Evolutionary conservation across 2,888 invertebrate genomes (phyloP).

Genomic region (Eudasyphora cyanicolor): DNA sequence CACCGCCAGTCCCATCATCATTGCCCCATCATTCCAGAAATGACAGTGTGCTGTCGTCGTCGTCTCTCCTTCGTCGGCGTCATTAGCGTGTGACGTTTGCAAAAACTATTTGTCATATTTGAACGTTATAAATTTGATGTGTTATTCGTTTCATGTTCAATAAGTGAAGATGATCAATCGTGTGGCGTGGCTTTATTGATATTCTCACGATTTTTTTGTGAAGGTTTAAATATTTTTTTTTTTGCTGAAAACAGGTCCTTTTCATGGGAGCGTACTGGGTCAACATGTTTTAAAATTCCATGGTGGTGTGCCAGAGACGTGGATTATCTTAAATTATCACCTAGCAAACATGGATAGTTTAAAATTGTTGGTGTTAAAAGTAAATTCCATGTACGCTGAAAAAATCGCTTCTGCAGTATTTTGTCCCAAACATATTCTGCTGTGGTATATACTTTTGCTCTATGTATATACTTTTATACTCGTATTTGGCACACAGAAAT

Average conservation of each 20-base stretch:
- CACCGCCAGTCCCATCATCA: background rate
- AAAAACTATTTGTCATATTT: constrained; percentile 44
- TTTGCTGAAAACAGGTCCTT: background rate
- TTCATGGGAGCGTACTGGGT: background rate
- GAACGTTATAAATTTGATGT: constrained; percentile 20
- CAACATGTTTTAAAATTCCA: background rate
- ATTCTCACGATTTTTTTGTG: background rate
- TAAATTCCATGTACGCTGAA: no score
- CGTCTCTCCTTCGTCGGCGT: background rate
- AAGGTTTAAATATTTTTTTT: background rate
- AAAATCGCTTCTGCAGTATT: no score
- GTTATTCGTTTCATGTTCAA: constrained; percentile 4
- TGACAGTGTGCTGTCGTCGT: background rate
- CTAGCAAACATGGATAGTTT: no score
- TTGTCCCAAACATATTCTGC: no score
- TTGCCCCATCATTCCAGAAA: background rate
- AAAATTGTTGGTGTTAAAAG: no score
- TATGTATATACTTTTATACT: no score
- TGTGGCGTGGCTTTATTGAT: background rate
- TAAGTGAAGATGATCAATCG: constrained; percentile 1
- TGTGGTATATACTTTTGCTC: no score
- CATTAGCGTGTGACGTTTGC: constrained; percentile 13
- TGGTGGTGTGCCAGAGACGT: background rate
- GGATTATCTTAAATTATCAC: no score
- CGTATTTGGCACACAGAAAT: no score